phyloP scores from a whole-genome alignment of 2,113 vertebrate species.

The Elephantulus edwardii region DNA sequence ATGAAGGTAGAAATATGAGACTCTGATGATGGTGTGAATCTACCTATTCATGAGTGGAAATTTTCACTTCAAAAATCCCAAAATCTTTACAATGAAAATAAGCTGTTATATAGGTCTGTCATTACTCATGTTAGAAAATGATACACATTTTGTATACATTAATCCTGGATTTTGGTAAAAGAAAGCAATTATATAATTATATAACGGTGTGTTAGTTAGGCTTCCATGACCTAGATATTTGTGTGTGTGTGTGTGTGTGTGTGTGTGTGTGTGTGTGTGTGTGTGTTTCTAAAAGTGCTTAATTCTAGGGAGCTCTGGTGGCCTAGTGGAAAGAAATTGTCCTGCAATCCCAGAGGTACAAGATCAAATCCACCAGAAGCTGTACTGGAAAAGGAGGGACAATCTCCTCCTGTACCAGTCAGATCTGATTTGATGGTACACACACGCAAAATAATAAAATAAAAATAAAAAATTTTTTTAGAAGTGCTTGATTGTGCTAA shows the following conservation, averaged over 20 bases:
- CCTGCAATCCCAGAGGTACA: too few relatives aligned
- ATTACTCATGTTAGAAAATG: slow-evolving; percentile 33
- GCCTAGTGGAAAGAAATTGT: too few relatives aligned
- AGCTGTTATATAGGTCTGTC: not conserved
- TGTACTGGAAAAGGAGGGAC: too few relatives aligned
- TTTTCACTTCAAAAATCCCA: not conserved
- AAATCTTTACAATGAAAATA: not conserved
- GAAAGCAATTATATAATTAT: slow-evolving; percentile 15
- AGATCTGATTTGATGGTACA: too few relatives aligned
- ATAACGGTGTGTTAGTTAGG: not conserved
- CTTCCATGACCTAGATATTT: slow-evolving; percentile 31
- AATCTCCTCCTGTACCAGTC: too few relatives aligned
- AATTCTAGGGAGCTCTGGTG: too few relatives aligned
- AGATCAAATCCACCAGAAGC: too few relatives aligned
- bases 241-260: too few relatives aligned
- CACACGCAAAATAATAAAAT: too few relatives aligned
- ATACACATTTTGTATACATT: not conserved
- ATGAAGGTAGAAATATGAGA: not conserved
- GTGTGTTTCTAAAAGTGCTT: too few relatives aligned
- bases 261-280: too few relatives aligned
- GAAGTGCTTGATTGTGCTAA: slow-evolving; percentile 28
- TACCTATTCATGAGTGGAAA: not conserved
- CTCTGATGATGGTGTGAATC: not conserved
- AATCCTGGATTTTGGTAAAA: not conserved
- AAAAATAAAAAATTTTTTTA: not conserved